These are phyloP conservation scores for Maconellicoccus hirsutus DNA, from an alignment of 1,140 invertebrate species.

Conservation along the genomic window DNA sequence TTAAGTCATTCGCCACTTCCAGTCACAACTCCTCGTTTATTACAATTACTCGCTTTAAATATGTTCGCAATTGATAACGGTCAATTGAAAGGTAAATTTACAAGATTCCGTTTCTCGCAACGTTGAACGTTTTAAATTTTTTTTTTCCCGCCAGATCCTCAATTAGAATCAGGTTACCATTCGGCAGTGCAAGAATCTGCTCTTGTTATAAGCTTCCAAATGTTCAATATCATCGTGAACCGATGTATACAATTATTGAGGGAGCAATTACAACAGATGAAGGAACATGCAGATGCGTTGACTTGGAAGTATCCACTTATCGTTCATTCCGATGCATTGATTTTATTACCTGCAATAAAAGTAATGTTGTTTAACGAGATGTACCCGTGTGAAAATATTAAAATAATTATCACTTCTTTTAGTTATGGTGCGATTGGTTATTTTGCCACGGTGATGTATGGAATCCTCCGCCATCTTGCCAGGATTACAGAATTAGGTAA, in stretches of 20 bases:
- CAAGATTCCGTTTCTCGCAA: no score
- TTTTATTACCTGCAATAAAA: conserved; percentile 69
- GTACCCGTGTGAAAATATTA: no score
- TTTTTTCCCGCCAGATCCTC: conserved; percentile 44
- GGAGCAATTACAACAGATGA: conserved; percentile 37
- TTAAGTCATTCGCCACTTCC: conserved; percentile 64
- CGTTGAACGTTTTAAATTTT: conserved; percentile 24
- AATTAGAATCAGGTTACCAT: conserved; percentile 48
- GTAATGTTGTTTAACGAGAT: no score
- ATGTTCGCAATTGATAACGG: conserved; percentile 89
- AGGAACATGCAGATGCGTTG: conserved; percentile 2
- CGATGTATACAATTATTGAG: conserved; percentile 59
- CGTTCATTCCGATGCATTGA: conserved; percentile 40
- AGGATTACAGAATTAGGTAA: conserved; percentile 58
- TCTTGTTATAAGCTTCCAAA: conserved; percentile 71
- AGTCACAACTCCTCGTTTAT: conserved; percentile 57
- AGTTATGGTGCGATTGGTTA: conserved; percentile 87
- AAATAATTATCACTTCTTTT: conserved; percentile 27
- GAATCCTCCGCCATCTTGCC: conserved; percentile 71
- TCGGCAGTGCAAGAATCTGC: conserved; percentile 76
- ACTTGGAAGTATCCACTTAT: neutral
- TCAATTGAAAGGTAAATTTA: conserved; percentile 56
- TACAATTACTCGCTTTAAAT: conserved; percentile 83
- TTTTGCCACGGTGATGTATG: conserved; percentile 67
- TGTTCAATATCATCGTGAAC: conserved; percentile 74